Conservation (phyloP, 2,113 vertebrate species). For the Acrocephalus arundinaceus region DNA sequence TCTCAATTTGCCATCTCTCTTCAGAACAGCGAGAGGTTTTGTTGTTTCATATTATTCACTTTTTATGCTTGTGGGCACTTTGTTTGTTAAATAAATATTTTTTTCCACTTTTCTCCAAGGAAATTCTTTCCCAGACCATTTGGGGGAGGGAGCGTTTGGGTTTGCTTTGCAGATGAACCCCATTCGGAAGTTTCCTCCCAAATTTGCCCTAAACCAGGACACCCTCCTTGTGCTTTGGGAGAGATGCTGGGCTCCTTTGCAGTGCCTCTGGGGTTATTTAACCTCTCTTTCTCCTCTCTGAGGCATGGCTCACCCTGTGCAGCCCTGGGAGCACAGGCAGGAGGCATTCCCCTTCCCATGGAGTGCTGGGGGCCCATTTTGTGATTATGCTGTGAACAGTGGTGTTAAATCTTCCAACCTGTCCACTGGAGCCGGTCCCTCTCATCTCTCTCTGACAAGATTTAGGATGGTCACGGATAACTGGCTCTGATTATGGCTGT, state of each 20-base stretch:
- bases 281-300: not conserved
- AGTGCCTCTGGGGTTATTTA: not conserved
- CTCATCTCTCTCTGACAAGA: slow-evolving; percentile 8
- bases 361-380: not conserved
- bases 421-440: not conserved
- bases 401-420: not conserved
- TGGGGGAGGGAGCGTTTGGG: too few relatives aligned
- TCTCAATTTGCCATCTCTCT: too few relatives aligned
- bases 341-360: accelerated
- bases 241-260: not conserved
- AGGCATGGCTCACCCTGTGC: not conserved
- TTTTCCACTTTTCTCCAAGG: too few relatives aligned
- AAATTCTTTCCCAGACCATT: too few relatives aligned
- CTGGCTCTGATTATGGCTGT: not conserved
- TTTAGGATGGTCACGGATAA: slow-evolving; percentile 19
- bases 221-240: not conserved
- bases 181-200: too few relatives aligned
- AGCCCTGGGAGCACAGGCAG: not conserved
- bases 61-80: too few relatives aligned
- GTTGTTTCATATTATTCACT: too few relatives aligned
- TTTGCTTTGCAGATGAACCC: too few relatives aligned
- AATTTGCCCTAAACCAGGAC: too few relatives aligned
- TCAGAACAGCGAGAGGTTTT: too few relatives aligned
- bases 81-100: too few relatives aligned
- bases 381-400: accelerated